A percentile compares a stretch with the other conserved stretches of the same genome.
Conservation (phyloP, 2,113 vertebrate species). For the Peromyscus maniculatus region DNA sequence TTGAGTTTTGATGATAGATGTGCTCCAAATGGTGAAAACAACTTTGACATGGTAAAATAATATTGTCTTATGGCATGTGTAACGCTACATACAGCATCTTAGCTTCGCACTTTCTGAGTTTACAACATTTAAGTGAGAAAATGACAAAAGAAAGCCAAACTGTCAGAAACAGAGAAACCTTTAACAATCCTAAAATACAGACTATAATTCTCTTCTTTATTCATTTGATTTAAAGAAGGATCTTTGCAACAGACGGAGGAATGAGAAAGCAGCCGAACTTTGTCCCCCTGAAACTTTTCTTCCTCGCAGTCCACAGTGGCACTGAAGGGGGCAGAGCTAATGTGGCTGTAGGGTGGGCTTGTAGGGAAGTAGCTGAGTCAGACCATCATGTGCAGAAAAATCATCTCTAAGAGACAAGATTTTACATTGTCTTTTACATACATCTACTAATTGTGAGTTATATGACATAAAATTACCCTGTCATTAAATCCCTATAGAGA, state of each 20-base stretch:
- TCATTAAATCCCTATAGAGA: background rate
- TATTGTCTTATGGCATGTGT: conserved; percentile 85
- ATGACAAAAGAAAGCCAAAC: conserved; percentile 83
- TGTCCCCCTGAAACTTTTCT: conserved; percentile 64
- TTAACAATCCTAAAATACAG: conserved; percentile 78
- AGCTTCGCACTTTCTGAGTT: conserved; percentile 83
- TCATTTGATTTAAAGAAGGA: conserved; percentile 71
- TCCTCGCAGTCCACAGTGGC: conserved; percentile 52
- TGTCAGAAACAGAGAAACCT: conserved; percentile 80
- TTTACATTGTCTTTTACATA: conserved; percentile 10
- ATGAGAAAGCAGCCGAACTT: conserved; percentile 68
- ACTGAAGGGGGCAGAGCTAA: conserved; percentile 48
- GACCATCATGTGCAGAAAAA: conserved; percentile 35
- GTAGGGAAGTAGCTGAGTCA: background rate
- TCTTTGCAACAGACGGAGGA: conserved; percentile 63
- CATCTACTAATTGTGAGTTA: background rate
- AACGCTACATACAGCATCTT: conserved; percentile 86
- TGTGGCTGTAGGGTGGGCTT: background rate
- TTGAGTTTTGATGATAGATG: conserved; percentile 93
- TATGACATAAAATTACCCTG: conserved; percentile 5
- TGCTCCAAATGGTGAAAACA: conserved; percentile 89
- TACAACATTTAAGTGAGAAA: conserved; percentile 83
- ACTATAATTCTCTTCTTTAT: conserved; percentile 74
- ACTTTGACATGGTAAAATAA: conserved; percentile 88
- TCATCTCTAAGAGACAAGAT: conserved; percentile 20